phyloP scores from a whole-genome alignment of 2,888 invertebrate species.

The Litoditis marina region DNA sequence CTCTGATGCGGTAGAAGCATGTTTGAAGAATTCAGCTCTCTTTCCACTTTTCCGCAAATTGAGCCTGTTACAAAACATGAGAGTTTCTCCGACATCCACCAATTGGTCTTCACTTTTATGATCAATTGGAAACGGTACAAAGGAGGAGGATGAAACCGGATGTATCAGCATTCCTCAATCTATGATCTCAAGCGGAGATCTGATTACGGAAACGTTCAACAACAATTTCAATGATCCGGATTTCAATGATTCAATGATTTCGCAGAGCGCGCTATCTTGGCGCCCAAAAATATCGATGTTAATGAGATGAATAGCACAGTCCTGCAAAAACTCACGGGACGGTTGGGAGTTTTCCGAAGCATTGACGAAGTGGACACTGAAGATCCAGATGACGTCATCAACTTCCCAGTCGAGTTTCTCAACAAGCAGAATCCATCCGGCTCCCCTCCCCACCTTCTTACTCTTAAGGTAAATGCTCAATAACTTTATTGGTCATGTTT shows the following conservation, averaged over 20 bases:
- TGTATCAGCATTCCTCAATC: no score
- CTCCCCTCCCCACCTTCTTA: conserved; percentile 15
- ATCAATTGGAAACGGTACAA: no score
- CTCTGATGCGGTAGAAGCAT: conserved; percentile 6
- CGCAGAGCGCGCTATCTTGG: conserved; percentile 9
- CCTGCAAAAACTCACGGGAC: conserved; percentile 1
- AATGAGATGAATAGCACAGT: conserved; percentile 12
- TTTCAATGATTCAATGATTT: no score
- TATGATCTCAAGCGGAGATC: not conserved
- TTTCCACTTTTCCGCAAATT: conserved; percentile 11
- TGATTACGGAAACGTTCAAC: conserved; percentile 11
- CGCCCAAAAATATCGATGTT: conserved; percentile 14
- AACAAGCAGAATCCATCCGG: conserved; percentile 14
- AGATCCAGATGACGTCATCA: not conserved
- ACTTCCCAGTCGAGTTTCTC: conserved; percentile 12
- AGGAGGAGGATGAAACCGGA: no score
- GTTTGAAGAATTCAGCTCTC: conserved; percentile 11
- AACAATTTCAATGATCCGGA: conserved; percentile 1
- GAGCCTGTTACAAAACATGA: conserved; percentile 11
- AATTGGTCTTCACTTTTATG: no score
- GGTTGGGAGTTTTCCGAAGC: not conserved
- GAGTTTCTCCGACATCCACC: no score
- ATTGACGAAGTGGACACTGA: not conserved
- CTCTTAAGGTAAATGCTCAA: conserved; percentile 4
- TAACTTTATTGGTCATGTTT: no score